Percentiles rank a stretch among this genome's conserved stretches.
Conservation (phyloP, 1,140 invertebrate species). For the Batillaria attramentaria region DNA sequence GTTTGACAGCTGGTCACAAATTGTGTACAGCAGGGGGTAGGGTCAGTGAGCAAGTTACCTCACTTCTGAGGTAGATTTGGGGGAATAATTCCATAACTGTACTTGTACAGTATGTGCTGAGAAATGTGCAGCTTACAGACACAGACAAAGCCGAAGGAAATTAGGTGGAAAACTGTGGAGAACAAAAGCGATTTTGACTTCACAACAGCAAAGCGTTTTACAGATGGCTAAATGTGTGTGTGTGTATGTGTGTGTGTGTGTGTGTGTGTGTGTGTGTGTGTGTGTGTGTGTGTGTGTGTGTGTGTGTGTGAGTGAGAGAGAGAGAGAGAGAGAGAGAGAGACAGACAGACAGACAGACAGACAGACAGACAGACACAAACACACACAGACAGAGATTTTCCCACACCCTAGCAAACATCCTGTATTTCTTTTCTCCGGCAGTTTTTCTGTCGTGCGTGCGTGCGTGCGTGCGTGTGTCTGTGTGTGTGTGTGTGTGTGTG, state of each 20-base stretch:
- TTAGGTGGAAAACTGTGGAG: no score
- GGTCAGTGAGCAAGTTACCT: no score
- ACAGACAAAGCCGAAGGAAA: no score
- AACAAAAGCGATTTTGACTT: no score
- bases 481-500: background rate
- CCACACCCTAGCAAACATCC: background rate
- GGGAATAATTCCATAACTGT: no score
- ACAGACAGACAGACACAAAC: background rate
- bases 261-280: conserved; percentile 18
- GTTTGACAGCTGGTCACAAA: no score
- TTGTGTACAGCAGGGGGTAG: no score
- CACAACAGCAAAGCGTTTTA: no score
- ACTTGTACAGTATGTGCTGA: no score
- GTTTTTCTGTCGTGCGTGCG: background rate
- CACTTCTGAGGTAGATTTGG: no score
- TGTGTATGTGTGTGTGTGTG: background rate
- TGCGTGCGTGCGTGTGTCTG: background rate
- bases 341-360: background rate
- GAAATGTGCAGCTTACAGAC: no score
- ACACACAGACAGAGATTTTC: no score
- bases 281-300: conserved; percentile 16
- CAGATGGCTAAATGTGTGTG: background rate
- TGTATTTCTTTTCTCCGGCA: background rate
- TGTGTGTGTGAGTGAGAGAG: conserved; percentile 8
- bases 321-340: background rate